Base-by-base conservation (phyloP, 2,888 invertebrate species). In the Philopedon plagiatum region DNA sequence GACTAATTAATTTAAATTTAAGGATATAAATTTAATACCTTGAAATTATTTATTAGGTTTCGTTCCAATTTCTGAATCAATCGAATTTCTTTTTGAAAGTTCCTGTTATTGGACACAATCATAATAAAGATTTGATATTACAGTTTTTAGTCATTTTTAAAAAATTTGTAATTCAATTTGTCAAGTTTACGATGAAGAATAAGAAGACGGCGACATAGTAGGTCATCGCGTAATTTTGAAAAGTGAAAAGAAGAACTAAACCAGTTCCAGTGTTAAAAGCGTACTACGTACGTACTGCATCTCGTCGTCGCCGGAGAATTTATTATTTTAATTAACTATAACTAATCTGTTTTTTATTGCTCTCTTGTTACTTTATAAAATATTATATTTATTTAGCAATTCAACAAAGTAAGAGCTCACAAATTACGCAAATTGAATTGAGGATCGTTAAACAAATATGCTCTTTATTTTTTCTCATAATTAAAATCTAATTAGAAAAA, bases 191-290 rank as follows among this genome's bases (percentile, higher is more conserved):
- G n/a, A n/a, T 37, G 32, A 34, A 34, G 9, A 29, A 56, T 8
- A 9, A 13, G 18, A 32, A 56, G n/a, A n/a, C n/a, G n/a, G 18
- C 56, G 37, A 19, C 37, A 37, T 63, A 63, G 63, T 63, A 63
- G 51, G 63, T 51, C 51, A 32, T 21, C 32, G 37, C 51, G 63
- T 63, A 63, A 63, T 63, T 49, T 44, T 63, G 51, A 63, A 39
- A 63, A 63, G 63, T 63, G 63, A 63, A 63, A 63, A 63, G 51
- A 63, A 32, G 51, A 63, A 63, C 8, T 21, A 63, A 49, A 63
- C 51, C 44, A 32, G 63, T 63, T 63, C 21, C 63, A 51, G 37
- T 23, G 32, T 46, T 63, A 46, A 63, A 63, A 63, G 51, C 37
- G 15, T 60, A 60, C 21, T 11, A 11, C 1, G 26, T 26, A 13